A percentile compares a stretch with the other conserved stretches of the same genome.
Conservation (phyloP, 2,797 vertebrate species). For the Rhinophrynus dorsalis region DNA sequence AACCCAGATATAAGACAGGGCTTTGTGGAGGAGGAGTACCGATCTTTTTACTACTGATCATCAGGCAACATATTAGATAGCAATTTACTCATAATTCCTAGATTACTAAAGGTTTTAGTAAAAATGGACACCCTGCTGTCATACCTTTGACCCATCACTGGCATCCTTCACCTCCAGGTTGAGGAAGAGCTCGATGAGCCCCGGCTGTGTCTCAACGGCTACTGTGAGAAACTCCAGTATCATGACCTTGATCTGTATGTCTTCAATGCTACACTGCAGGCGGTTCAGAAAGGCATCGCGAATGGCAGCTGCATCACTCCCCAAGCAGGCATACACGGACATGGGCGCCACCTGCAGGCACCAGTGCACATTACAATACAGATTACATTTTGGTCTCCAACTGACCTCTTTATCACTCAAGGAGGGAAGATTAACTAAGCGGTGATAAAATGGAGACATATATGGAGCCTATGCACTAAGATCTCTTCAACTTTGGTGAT, state of each 20-base stretch:
- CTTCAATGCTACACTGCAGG: conserved; percentile 90
- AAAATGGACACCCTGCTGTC: background rate
- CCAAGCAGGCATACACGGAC: conserved; percentile 96
- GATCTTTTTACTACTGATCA: too few relatives aligned
- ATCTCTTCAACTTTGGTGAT: too few relatives aligned
- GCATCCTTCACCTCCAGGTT: conserved; percentile 91
- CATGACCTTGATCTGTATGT: conserved; percentile 97
- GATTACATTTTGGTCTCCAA: too few relatives aligned
- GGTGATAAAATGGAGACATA: too few relatives aligned
- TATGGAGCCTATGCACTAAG: too few relatives aligned
- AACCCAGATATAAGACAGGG: too few relatives aligned
- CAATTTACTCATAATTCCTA: background rate
- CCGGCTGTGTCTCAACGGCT: conserved; percentile 94
- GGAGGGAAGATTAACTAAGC: too few relatives aligned
- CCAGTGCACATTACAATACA: background rate
- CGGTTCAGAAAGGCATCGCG: conserved; percentile 92
- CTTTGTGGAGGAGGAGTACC: too few relatives aligned
- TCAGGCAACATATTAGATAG: too few relatives aligned
- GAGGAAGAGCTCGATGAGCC: conserved; percentile 95
- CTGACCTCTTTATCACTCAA: too few relatives aligned
- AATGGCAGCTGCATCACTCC: conserved; percentile 89
- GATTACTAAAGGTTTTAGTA: background rate
- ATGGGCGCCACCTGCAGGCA: conserved; percentile 88
- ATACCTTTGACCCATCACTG: conserved; percentile 86
- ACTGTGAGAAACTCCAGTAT: conserved; percentile 96